These are phyloP conservation scores for Chrysochloris asiatica DNA, from an alignment of 2,113 vertebrate genomes.

Conservation along the genomic window DNA sequence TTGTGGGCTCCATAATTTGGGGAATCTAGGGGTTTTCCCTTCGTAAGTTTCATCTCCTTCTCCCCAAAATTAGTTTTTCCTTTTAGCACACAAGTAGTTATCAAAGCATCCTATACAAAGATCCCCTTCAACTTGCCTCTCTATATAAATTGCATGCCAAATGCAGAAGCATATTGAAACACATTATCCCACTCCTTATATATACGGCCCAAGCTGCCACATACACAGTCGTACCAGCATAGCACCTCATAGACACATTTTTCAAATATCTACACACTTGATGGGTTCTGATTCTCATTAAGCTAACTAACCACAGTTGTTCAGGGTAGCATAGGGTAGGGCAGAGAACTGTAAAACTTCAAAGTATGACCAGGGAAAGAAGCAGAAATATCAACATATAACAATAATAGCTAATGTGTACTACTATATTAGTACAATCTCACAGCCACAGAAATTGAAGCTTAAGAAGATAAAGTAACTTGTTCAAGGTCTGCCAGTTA, in stretches of 20 bases:
- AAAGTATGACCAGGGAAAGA: background rate
- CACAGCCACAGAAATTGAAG: background rate
- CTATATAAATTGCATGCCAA: background rate
- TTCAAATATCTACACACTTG: background rate
- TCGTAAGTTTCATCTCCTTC: background rate
- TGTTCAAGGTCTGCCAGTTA: background rate
- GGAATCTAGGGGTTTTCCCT: background rate
- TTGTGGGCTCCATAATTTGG: no score
- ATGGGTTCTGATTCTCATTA: background rate
- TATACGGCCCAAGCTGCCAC: background rate
- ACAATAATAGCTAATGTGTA: background rate
- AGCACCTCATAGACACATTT: background rate
- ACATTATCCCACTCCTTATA: background rate
- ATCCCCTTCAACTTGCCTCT: background rate
- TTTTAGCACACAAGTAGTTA: background rate
- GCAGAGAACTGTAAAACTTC: background rate
- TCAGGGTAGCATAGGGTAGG: background rate
- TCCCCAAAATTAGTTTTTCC: background rate
- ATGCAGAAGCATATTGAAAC: background rate
- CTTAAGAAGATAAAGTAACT: background rate
- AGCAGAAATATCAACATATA: background rate
- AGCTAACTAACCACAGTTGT: background rate
- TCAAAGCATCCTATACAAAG: background rate
- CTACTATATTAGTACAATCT: background rate
- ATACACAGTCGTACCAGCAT: background rate